These are phyloP conservation scores for Drosophila kepulauana DNA, from an alignment of 1,140 invertebrate species.

Conservation along the genomic window DNA sequence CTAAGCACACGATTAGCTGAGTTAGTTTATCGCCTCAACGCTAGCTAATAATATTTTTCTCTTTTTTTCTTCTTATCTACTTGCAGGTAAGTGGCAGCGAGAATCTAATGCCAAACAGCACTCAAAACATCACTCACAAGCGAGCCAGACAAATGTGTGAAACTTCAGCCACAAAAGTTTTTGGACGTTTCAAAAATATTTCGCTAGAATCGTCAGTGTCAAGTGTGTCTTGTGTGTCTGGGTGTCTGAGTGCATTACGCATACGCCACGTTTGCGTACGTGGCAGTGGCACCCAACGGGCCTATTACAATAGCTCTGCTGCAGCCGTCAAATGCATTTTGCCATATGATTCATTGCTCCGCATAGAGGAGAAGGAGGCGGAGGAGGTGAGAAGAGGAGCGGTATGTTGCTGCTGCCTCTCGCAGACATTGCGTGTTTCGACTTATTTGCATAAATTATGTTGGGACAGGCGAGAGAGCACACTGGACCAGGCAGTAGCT, in stretches of 20 bases:
- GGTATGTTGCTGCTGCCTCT: slow-evolving; percentile 1
- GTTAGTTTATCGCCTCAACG: slow-evolving; percentile 36
- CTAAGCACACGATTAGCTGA: slow-evolving; percentile 46
- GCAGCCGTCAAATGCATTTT: slow-evolving; percentile 63
- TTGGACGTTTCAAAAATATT: slow-evolving; percentile 19
- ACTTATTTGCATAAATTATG: slow-evolving; percentile 77
- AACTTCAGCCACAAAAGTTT: slow-evolving; percentile 54
- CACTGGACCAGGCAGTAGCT: neutral
- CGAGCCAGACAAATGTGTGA: slow-evolving; percentile 44
- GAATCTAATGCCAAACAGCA: neutral
- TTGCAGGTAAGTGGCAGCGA: slow-evolving; percentile 47
- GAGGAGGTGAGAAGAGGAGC: slow-evolving; percentile 21
- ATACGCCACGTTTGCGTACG: slow-evolving; percentile 43
- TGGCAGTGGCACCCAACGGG: slow-evolving; percentile 54
- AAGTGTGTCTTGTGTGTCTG: slow-evolving; percentile 18
- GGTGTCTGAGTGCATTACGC: slow-evolving; percentile 57
- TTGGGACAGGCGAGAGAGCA: neutral
- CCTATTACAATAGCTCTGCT: slow-evolving; percentile 59
- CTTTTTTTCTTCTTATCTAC: slow-evolving; percentile 19
- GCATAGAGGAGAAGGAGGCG: neutral
- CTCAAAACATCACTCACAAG: neutral
- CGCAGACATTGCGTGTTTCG: slow-evolving; percentile 47
- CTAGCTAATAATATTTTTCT: slow-evolving; percentile 11
- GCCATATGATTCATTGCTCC: slow-evolving; percentile 71
- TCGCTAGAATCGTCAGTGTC: slow-evolving; percentile 24